Percentiles rank a stretch among this genome's conserved stretches.
Conservation (phyloP, 1,140 invertebrate genomes). For the Wiebesia pumilae region DNA sequence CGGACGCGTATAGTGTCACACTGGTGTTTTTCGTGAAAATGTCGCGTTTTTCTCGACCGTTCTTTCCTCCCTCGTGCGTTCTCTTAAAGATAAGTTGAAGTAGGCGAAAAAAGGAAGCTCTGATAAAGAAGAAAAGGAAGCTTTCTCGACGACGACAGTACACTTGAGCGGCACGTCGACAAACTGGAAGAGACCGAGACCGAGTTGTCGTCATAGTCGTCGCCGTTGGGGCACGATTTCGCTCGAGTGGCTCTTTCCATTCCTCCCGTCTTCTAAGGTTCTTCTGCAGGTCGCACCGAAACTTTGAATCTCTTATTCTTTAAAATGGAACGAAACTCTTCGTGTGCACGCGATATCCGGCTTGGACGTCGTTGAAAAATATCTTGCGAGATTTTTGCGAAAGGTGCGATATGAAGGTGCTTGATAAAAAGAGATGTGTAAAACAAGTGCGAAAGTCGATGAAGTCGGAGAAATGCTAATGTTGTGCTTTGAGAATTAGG, state of each 20-base stretch:
- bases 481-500: not conserved
- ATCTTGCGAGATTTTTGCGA: not conserved
- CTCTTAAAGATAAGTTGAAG: slow-evolving; percentile 10
- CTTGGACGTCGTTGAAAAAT: not conserved
- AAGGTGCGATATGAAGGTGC: not conserved
- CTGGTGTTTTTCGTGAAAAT: not conserved
- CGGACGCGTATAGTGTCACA: not conserved
- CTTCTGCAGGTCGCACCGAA: not conserved
- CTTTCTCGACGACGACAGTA: not conserved
- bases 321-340: slow-evolving; percentile 5
- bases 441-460: not conserved
- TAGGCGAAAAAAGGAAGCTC: not conserved
- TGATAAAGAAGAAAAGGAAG: not conserved
- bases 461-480: not conserved
- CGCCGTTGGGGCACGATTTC: slow-evolving; percentile 33
- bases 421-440: not conserved
- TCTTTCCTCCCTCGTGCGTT: not conserved
- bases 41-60: not conserved
- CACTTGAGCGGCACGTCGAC: slow-evolving; percentile 26
- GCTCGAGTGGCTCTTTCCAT: slow-evolving; percentile 39
- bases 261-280: not conserved
- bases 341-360: not conserved
- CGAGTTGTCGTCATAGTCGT: not conserved
- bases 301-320: slow-evolving; percentile 38
- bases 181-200: slow-evolving; percentile 3